phyloP scores from a whole-genome alignment of 2,797 vertebrate genomes.

The Helicolenus hilgendorfi region DNA sequence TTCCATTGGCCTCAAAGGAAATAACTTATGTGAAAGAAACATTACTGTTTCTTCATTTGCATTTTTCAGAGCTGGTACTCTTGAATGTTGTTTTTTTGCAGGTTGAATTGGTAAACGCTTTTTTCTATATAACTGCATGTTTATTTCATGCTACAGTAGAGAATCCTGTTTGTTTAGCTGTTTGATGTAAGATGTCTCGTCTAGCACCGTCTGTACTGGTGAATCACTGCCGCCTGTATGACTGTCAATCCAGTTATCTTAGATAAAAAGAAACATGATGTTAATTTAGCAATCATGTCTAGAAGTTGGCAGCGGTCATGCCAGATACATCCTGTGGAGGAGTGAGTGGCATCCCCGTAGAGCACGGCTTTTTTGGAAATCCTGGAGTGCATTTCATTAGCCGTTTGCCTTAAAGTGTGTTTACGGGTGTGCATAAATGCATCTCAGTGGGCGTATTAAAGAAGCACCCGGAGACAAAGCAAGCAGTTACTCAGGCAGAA shows the following conservation, averaged over 20 bases:
- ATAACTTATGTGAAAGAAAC: neutral
- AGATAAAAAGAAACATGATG: slow-evolving; percentile 36
- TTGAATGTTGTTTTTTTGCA: neutral
- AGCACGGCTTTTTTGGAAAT: slow-evolving; percentile 13
- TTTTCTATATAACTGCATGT: neutral
- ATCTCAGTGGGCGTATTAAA: slow-evolving; percentile 64
- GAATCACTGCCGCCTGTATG: slow-evolving; percentile 31
- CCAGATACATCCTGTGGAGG: slow-evolving; percentile 42
- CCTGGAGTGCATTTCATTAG: slow-evolving; percentile 58
- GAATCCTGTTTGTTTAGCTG: neutral
- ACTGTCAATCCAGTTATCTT: slow-evolving; percentile 37
- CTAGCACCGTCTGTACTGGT: neutral
- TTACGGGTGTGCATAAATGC: slow-evolving; percentile 54
- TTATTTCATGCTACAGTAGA: neutral
- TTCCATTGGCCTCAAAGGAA: neutral
- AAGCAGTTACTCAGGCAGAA: slow-evolving; percentile 56
- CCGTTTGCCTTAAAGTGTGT: slow-evolving; percentile 58
- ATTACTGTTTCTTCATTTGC: neutral
- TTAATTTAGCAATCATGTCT: slow-evolving; percentile 39
- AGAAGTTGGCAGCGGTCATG: slow-evolving; percentile 41
- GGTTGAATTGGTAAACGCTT: neutral
- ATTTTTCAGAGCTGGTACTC: neutral
- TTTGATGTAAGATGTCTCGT: neutral
- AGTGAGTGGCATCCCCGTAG: slow-evolving; percentile 33
- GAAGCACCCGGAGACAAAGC: slow-evolving; percentile 66